Evolutionary conservation across 1,140 invertebrate species (phyloP).

Genomic region (Anastrepha obliqua): DNA sequence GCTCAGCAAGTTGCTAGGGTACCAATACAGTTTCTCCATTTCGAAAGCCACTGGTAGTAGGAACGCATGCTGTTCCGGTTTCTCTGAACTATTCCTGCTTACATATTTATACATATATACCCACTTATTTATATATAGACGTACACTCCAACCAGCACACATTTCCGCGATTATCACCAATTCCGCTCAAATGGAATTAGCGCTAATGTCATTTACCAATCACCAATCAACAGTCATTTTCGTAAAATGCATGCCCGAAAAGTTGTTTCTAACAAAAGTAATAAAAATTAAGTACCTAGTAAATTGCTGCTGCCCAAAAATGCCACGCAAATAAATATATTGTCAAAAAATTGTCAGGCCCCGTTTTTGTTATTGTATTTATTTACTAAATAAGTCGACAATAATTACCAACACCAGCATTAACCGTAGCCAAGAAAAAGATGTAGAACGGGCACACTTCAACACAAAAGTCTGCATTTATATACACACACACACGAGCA

Average conservation of each 20-base stretch:
- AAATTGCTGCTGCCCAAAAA: background rate
- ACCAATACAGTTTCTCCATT: too few species aligned
- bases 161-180: too few species aligned
- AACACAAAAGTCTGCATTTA: background rate
- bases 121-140: too few species aligned
- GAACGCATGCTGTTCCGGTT: too few species aligned
- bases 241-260: background rate
- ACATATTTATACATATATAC: too few species aligned
- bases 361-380: background rate
- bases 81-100: too few species aligned
- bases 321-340: background rate
- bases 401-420: conserved; percentile 7
- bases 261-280: background rate
- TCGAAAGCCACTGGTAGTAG: too few species aligned
- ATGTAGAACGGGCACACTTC: background rate
- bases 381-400: background rate
- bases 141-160: too few species aligned
- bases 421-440: background rate
- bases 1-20: too few species aligned
- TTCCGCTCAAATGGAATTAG: too few species aligned
- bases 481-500: background rate
- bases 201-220: too few species aligned
- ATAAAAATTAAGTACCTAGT: background rate
- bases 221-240: background rate
- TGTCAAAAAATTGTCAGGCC: background rate